phyloP scores from a whole-genome alignment of 2,888 invertebrate species.

The Hyles lineata region DNA sequence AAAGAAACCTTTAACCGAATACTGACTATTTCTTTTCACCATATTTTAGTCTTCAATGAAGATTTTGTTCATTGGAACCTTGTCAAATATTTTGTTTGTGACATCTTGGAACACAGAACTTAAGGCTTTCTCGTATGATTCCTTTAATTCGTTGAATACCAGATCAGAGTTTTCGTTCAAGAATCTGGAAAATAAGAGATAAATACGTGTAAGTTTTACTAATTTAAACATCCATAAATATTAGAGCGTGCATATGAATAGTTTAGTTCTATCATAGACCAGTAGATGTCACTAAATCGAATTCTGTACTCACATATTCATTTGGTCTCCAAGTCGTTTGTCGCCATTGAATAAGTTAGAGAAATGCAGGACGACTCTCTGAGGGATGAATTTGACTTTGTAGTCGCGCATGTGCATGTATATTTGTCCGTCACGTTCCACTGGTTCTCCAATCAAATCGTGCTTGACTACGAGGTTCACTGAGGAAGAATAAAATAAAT shows the following conservation, averaged over 20 bases:
- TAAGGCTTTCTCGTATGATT: constrained; percentile 88
- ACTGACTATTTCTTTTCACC: constrained; percentile 34
- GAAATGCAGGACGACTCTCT: constrained; percentile 85
- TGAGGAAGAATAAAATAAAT: constrained; percentile 51
- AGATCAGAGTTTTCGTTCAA: constrained; percentile 88
- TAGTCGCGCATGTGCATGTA: constrained; percentile 88
- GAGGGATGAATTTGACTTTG: constrained; percentile 86
- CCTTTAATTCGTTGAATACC: constrained; percentile 88
- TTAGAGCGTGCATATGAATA: neutral
- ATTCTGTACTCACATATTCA: constrained; percentile 81
- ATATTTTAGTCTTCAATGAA: constrained; percentile 75
- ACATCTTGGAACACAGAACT: constrained; percentile 87
- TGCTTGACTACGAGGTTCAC: constrained; percentile 87
- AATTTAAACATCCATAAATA: neutral
- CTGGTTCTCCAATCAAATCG: constrained; percentile 86
- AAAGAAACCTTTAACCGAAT: constrained; percentile 33
- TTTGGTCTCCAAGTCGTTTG: constrained; percentile 85
- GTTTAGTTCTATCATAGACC: neutral
- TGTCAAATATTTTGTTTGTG: constrained; percentile 87
- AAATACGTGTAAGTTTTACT: neutral
- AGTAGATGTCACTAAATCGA: constrained; percentile 9
- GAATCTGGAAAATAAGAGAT: constrained; percentile 69
- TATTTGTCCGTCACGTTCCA: constrained; percentile 85
- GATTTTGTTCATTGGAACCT: constrained; percentile 87
- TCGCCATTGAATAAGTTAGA: constrained; percentile 88